phyloP scores from a whole-genome alignment of 2,797 vertebrate species.

The Pipistrellus nathusii region DNA sequence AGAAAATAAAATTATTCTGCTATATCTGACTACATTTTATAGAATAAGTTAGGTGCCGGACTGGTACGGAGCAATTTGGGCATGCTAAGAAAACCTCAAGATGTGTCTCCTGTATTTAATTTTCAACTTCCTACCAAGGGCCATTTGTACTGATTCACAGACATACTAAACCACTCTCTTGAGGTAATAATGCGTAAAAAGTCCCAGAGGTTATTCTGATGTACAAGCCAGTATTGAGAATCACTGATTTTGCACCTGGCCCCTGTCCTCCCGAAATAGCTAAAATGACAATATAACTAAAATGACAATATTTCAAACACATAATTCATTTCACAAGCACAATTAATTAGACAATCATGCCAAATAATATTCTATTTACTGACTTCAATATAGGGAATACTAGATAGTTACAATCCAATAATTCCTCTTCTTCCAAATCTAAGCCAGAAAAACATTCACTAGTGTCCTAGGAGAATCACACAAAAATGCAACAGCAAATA shows the following conservation, averaged over 20 bases:
- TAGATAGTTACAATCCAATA: constrained; percentile 9
- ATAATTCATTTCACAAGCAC: constrained; percentile 31
- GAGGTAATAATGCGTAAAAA: background rate
- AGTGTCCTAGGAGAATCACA: constrained; percentile 21
- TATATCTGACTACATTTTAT: background rate
- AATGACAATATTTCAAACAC: background rate
- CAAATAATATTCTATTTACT: constrained; percentile 49
- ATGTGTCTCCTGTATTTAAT: constrained; percentile 34
- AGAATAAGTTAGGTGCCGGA: background rate
- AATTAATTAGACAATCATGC: constrained; percentile 3
- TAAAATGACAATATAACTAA: background rate
- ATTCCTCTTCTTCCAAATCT: constrained; percentile 41
- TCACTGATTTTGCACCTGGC: background rate
- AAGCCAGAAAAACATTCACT: background rate
- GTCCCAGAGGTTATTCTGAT: background rate
- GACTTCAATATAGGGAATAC: background rate
- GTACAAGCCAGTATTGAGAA: background rate
- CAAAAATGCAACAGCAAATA: background rate
- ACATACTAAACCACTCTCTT: background rate
- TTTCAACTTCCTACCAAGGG: constrained; percentile 7
- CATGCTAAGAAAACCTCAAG: constrained; percentile 15
- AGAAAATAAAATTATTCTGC: constrained; percentile 30
- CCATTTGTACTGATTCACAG: background rate
- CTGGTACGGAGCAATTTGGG: background rate
- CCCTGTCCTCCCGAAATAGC: background rate